Conservation (phyloP, 1,140 invertebrate species). For the Drosophila jambulina region DNA sequence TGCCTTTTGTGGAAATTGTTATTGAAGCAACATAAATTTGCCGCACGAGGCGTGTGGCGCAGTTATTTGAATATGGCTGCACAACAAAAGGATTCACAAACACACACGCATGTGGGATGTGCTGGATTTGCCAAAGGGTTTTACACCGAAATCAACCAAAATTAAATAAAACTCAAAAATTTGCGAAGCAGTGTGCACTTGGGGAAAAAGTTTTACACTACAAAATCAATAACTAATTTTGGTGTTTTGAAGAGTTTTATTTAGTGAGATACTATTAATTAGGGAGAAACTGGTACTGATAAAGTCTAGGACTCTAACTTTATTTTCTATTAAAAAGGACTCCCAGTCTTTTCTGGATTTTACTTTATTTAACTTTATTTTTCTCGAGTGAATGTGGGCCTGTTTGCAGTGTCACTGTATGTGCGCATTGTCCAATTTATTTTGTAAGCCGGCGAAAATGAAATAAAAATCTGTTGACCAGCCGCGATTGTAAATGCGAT, state of each 20-base stretch:
- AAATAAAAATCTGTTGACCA: constrained; percentile 74
- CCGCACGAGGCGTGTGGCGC: constrained; percentile 60
- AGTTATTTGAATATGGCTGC: constrained; percentile 68
- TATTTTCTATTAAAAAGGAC: background rate
- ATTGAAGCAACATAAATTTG: constrained; percentile 81
- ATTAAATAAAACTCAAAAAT: constrained; percentile 54
- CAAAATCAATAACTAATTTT: background rate
- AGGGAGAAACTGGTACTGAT: background rate
- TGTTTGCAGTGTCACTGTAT: constrained; percentile 8
- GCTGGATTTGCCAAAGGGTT: constrained; percentile 41
- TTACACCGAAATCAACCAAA: constrained; percentile 48
- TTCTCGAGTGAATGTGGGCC: background rate
- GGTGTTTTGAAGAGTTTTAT: background rate
- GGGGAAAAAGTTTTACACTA: background rate
- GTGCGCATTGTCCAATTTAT: constrained; percentile 51
- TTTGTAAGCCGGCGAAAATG: constrained; percentile 56
- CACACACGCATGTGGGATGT: constrained; percentile 24
- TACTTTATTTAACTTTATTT: background rate
- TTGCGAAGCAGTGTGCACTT: background rate
- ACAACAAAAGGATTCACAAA: constrained; percentile 29
- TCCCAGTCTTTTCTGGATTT: accelerated
- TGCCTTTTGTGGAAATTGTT: constrained; percentile 69
- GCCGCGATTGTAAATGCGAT: constrained; percentile 60
- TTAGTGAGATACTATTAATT: background rate
- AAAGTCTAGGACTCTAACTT: background rate